Percentiles rank a stretch among this genome's conserved stretches.
phyloP scores from a whole-genome alignment of 2,888 invertebrate genomes.

The Lasioglossum lativentre region DNA sequence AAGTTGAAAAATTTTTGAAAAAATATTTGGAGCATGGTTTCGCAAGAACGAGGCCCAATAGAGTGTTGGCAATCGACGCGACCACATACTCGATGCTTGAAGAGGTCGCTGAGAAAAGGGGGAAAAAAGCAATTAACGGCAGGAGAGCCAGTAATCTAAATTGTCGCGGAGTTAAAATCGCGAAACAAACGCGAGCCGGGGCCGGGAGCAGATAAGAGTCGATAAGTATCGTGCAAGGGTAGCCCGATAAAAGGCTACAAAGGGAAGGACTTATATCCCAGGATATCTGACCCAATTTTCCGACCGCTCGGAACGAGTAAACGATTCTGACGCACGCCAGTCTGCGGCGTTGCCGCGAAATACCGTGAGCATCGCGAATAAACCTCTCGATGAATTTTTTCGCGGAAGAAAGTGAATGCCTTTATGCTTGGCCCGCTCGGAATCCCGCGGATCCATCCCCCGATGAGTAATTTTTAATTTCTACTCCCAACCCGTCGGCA shows the following conservation, averaged over 20 bases:
- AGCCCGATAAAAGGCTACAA: conserved; percentile 51
- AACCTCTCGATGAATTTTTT: conserved; percentile 31
- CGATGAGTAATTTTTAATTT: conserved; percentile 10
- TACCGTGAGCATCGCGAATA: conserved; percentile 28
- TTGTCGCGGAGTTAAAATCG: conserved; percentile 41
- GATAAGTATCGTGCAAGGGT: conserved; percentile 45
- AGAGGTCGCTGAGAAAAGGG: background rate
- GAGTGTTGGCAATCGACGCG: background rate
- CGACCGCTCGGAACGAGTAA: conserved; percentile 61
- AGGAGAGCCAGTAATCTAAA: conserved; percentile 27
- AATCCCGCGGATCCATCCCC: background rate
- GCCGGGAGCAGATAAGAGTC: background rate
- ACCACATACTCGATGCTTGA: background rate
- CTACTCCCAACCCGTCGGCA: background rate
- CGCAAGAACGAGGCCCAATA: background rate
- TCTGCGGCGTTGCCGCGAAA: conserved; percentile 60
- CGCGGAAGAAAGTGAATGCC: background rate
- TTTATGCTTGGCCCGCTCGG: background rate
- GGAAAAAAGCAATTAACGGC: conserved; percentile 16
- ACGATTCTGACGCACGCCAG: conserved; percentile 75
- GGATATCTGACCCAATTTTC: conserved; percentile 71
- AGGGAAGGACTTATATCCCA: conserved; percentile 48
- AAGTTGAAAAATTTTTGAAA: background rate
- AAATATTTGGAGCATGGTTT: background rate
- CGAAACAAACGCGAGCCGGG: conserved; percentile 16